Conservation (phyloP, 92 coral and sea anemone genomes). For the Actinostola sp. region DNA sequence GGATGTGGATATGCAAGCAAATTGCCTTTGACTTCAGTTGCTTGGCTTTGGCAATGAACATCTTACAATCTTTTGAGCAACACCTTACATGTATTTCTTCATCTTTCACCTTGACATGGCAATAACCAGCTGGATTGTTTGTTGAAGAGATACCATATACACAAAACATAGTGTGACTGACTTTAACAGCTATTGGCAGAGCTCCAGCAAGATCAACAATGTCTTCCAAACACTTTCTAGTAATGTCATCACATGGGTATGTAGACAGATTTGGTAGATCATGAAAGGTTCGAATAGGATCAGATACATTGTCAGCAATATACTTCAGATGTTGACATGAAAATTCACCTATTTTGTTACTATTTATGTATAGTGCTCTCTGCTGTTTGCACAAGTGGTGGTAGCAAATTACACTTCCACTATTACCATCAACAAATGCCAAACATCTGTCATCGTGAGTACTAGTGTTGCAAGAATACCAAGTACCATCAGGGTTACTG, state of each 20-base stretch:
- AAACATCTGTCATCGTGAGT: constrained; percentile 33
- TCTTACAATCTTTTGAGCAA: constrained; percentile 36
- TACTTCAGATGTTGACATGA: constrained; percentile 28
- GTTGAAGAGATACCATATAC: constrained; percentile 26
- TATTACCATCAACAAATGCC: neutral
- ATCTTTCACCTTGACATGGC: constrained; percentile 25
- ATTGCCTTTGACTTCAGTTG: constrained; percentile 15
- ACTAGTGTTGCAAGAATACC: constrained; percentile 26
- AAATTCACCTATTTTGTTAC: constrained; percentile 18
- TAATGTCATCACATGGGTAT: constrained; percentile 28
- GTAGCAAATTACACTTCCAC: constrained; percentile 6
- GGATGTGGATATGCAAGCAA: constrained; percentile 9
- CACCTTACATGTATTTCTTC: neutral
- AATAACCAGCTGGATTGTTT: constrained; percentile 33
- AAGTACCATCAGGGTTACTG: neutral
- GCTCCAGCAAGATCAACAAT: neutral
- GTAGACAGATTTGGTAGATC: neutral
- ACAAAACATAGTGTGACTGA: constrained; percentile 37
- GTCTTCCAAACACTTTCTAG: neutral
- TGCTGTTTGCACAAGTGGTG: constrained; percentile 11
- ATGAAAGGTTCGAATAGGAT: constrained; percentile 1
- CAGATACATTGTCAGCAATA: neutral
- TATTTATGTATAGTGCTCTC: constrained; percentile 17
- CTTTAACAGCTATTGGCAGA: constrained; percentile 35
- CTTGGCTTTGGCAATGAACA: constrained; percentile 13